Conservation (phyloP, 92 coral and sea anemone genomes). For the Parazoanthus atlanticus region DNA sequence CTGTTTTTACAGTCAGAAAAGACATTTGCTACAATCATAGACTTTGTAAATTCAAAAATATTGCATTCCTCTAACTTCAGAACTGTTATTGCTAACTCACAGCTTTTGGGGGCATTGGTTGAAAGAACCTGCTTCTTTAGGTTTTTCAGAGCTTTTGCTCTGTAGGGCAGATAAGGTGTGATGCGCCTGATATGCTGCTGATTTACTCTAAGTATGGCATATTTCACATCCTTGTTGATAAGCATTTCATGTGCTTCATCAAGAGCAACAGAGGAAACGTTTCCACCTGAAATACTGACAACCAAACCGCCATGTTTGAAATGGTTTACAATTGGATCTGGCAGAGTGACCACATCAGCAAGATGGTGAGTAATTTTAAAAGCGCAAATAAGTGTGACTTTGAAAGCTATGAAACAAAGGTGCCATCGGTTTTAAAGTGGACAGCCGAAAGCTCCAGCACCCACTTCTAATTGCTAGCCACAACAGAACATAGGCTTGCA, state of each 20-base stretch:
- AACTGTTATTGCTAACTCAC: background rate
- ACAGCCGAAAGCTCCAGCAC: constrained; percentile 8
- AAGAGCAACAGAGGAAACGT: constrained; percentile 7
- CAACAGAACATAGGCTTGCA: background rate
- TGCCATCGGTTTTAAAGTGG: constrained; percentile 27
- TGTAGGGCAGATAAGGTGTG: constrained; percentile 16
- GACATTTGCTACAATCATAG: background rate
- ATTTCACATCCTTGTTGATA: constrained; percentile 18
- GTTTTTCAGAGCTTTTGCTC: constrained; percentile 20
- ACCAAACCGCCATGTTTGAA: constrained; percentile 25
- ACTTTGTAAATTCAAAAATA: background rate
- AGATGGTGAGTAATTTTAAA: background rate
- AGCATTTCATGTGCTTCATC: constrained; percentile 31
- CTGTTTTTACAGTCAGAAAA: constrained; percentile 6
- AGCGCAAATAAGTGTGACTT: background rate
- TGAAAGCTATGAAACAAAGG: constrained; percentile 24
- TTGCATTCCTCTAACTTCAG: constrained; percentile 1
- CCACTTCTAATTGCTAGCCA: constrained; percentile 26
- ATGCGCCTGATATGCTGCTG: constrained; percentile 10
- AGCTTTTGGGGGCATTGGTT: background rate
- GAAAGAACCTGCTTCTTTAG: constrained; percentile 9
- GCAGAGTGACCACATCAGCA: constrained; percentile 3
- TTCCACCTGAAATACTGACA: constrained; percentile 12
- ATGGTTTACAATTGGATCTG: constrained; percentile 9
- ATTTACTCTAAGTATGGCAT: constrained; percentile 12